A percentile compares a stretch with the other conserved stretches of the same genome.
Conservation (phyloP, 1,140 invertebrate species). For the Carposina sasakii region DNA sequence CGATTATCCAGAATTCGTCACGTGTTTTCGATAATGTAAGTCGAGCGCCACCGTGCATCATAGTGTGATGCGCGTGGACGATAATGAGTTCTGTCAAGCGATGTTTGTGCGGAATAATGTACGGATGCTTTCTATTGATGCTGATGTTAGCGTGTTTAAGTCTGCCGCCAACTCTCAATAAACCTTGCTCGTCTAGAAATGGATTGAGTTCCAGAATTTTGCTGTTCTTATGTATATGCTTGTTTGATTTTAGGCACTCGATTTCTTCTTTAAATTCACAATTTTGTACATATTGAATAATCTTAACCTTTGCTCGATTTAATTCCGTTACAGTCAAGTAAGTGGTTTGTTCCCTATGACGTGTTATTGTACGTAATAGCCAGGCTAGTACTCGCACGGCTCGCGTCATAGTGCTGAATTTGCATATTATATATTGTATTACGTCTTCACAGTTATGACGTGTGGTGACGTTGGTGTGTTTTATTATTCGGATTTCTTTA, state of each 20-base stretch:
- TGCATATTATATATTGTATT: constrained; percentile 4
- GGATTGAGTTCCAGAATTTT: constrained; percentile 12
- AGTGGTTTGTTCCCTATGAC: not conserved
- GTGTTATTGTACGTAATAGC: constrained; percentile 11
- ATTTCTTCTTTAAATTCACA: constrained; percentile 11
- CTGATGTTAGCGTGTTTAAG: constrained; percentile 10
- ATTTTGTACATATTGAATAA: constrained; percentile 14
- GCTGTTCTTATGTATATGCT: constrained; percentile 2
- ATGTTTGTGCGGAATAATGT: constrained; percentile 17
- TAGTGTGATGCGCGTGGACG: constrained; percentile 14
- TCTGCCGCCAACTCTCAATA: constrained; percentile 31
- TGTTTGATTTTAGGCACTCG: not conserved
- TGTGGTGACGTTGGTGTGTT: constrained; percentile 4
- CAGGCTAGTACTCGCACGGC: constrained; percentile 9
- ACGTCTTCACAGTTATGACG: constrained; percentile 1
- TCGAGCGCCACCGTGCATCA: constrained; percentile 29
- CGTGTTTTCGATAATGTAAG: constrained; percentile 22
- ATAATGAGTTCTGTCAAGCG: constrained; percentile 23
- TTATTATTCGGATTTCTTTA: not conserved
- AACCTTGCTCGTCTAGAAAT: constrained; percentile 9
- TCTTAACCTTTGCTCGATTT: not conserved
- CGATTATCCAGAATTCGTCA: constrained; percentile 31
- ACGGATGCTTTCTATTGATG: constrained; percentile 13
- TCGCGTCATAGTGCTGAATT: constrained; percentile 8
- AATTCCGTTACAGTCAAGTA: constrained; percentile 9